Evolutionary conservation across 1,140 invertebrate species (phyloP), one percentile per base, ranked within the genome.

Genomic region (Heliconius hewitsoni): DNA sequence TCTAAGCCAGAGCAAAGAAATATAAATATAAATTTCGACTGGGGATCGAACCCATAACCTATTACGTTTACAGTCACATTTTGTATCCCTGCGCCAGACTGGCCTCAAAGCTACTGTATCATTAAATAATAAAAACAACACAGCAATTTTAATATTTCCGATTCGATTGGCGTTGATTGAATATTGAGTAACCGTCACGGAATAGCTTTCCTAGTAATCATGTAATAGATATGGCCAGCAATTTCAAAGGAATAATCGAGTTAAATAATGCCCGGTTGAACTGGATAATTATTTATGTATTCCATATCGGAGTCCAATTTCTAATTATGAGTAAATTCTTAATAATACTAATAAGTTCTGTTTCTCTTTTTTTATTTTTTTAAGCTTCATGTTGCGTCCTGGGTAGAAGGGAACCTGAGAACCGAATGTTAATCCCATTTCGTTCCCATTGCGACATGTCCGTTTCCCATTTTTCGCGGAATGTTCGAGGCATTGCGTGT

Each of bases 221-320:
- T 71, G 55, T 76, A 76, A 76, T 76, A 60, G 74, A 76, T 76
- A 42, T 27, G 16, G 46, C 42, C 66, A 76, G 55, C 34, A n/a
- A 76, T 76, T 76, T 76, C 74, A 76, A 76, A 76, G 74, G 37
- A 76, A 76, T 66, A 76, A 42, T 66, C 37, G 55, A 66, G 23
- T 27, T 60, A 60, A 60, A 60, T 60, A 60, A 60, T 60, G n/a
- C n/a, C 60, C 13, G 60, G 23, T 66, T 30, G 3, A 66, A 66
- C 60, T 66, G 27, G 13, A 30, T 66, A 66, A 66, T 66, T 23
- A 66, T 11, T 66, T 66, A 66, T 30, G 60, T 66, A 30, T 27
- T 66, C 27, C 23, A 66, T 66, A 66, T 66, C 60, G 8, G 60
- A 66, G 11, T 30, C 13, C 27, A 66, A 66, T 66, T 66, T 66